Percentiles rank a stretch among this genome's conserved stretches.
Evolutionary conservation across 2,113 vertebrate species (phyloP).

Genomic region (Melanotaenia duboulayi): DNA sequence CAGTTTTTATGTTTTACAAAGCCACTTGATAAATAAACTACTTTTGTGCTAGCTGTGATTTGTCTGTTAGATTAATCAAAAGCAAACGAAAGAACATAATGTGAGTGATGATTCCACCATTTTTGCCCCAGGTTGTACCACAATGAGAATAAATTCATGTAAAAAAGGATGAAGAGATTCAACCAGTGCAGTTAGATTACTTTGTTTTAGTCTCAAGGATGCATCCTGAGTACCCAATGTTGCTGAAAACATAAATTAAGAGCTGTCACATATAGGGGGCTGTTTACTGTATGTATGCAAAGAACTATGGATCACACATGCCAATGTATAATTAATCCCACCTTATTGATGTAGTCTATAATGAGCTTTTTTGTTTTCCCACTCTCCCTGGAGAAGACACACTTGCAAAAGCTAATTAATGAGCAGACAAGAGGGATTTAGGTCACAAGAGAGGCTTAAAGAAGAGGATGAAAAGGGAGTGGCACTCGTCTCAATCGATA

Average conservation of each 20-base stretch:
- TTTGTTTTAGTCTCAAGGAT: neutral
- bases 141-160: neutral
- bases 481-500: conserved; percentile 46
- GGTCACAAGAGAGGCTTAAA: conserved; percentile 44
- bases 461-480: conserved; percentile 28
- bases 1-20: too few relatives aligned
- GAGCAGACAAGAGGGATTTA: conserved; percentile 56
- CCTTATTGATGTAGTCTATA: conserved; percentile 60
- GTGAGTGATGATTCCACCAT: too few relatives aligned
- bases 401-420: conserved; percentile 69
- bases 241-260: conserved; percentile 23
- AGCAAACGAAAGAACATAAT: too few relatives aligned
- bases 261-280: conserved; percentile 21
- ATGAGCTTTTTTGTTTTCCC: conserved; percentile 59
- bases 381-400: conserved; percentile 29
- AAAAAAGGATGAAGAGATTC: neutral
- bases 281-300: conserved; percentile 15
- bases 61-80: too few relatives aligned
- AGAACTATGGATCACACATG: conserved; percentile 7
- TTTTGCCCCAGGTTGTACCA: too few relatives aligned
- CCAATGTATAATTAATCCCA: conserved; percentile 50
- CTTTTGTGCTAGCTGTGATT: too few relatives aligned
- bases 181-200: neutral
- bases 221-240: neutral
- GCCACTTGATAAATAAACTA: too few relatives aligned